Evolutionary conservation across 1,140 invertebrate species (phyloP).

Genomic region (Thalassaphorura encarpata): DNA sequence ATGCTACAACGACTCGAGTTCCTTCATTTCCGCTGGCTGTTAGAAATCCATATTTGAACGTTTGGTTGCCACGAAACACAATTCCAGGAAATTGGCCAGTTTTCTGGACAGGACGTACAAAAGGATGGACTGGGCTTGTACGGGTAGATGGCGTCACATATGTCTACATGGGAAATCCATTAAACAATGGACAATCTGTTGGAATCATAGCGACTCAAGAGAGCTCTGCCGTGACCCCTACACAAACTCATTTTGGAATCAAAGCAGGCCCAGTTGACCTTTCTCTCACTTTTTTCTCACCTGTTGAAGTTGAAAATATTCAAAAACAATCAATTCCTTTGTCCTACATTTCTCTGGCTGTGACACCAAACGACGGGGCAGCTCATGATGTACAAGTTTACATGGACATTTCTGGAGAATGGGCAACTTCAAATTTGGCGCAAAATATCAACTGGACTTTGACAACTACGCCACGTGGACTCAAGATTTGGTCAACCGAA

Average conservation of each 20-base stretch:
- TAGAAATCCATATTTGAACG: constrained; percentile 8
- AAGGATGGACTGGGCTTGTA: constrained; percentile 23
- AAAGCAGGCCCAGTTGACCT: constrained; percentile 21
- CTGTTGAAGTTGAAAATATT: constrained; percentile 20
- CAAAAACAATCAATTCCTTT: constrained; percentile 22
- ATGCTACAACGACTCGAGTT: constrained; percentile 17
- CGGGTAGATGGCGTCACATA: constrained; percentile 18
- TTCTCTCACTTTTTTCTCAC: constrained; percentile 23
- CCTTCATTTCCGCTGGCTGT: constrained; percentile 22
- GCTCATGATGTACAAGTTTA: constrained; percentile 23
- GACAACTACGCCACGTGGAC: neutral
- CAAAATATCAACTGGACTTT: constrained; percentile 10
- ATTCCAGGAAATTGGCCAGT: constrained; percentile 24
- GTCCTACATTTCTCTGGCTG: constrained; percentile 16
- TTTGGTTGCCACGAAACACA: constrained; percentile 17
- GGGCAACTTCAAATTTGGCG: constrained; percentile 2
- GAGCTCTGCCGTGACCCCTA: constrained; percentile 11
- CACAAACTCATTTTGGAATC: constrained; percentile 17
- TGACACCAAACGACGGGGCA: constrained; percentile 4
- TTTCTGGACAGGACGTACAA: constrained; percentile 7
- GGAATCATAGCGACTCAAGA: constrained; percentile 8
- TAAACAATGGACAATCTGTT: neutral
- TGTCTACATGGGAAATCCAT: constrained; percentile 15
- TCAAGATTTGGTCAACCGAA: constrained; percentile 17
- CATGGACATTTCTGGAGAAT: constrained; percentile 25